Conservation (phyloP, 2,797 vertebrate genomes). For the Phataginus tricuspis region DNA sequence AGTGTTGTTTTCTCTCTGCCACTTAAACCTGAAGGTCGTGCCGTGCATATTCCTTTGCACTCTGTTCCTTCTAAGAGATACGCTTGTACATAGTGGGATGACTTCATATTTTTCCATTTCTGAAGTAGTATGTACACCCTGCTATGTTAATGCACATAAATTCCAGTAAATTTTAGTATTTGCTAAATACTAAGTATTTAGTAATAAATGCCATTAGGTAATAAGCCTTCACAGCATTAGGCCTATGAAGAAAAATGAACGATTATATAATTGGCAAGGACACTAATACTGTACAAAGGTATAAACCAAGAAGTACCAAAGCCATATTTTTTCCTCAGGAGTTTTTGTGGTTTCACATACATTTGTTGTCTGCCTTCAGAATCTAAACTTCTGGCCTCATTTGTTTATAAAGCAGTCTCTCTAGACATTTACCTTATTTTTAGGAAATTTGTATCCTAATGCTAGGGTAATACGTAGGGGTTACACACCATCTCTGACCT, state of each 20-base stretch:
- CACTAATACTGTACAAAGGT: neutral
- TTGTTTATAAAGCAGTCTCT: neutral
- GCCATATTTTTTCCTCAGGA: neutral
- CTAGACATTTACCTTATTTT: neutral
- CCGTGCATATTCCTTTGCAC: neutral
- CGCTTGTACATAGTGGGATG: fast-evolving
- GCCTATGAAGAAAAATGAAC: neutral
- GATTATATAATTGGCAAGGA: neutral
- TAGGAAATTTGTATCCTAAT: neutral
- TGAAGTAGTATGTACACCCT: neutral
- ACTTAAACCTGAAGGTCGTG: neutral
- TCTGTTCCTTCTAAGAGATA: neutral
- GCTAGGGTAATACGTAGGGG: neutral
- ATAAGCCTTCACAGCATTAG: neutral
- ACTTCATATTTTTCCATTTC: neutral
- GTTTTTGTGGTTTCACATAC: neutral
- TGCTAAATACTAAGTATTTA: neutral
- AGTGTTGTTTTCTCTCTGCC: slow-evolving; percentile 1
- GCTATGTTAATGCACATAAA: neutral
- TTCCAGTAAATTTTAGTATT: neutral
- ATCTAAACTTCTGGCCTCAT: neutral
- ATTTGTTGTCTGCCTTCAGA: neutral
- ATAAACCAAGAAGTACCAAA: neutral
- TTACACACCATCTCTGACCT: neutral
- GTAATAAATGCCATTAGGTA: neutral